Evolutionary conservation across 2,113 vertebrate genomes (phyloP).

Genomic region (Python bivittatus): DNA sequence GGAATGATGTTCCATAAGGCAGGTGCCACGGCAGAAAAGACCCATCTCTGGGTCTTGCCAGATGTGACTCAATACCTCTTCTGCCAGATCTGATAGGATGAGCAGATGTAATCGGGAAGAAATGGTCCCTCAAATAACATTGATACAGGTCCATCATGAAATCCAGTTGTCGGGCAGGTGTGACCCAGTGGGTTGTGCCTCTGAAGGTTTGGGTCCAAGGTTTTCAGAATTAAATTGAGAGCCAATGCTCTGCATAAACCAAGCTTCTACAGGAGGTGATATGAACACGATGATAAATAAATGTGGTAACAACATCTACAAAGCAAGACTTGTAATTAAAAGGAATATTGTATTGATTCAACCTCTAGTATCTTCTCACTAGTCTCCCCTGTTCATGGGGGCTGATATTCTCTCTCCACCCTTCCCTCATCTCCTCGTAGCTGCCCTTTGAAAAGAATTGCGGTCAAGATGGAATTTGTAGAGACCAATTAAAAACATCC

Average conservation of each 20-base stretch:
- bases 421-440: conserved; percentile 60
- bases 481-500: conserved; percentile 75
- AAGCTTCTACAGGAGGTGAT: not conserved
- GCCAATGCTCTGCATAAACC: not conserved
- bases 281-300: not conserved
- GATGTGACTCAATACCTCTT: not conserved
- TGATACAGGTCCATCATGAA: not conserved
- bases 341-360: not conserved
- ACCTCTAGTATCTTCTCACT: not conserved
- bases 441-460: conserved; percentile 83
- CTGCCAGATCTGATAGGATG: not conserved
- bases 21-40: not conserved
- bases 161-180: not conserved
- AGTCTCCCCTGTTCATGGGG: not conserved
- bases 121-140: not conserved
- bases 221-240: not conserved
- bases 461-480: conserved; percentile 74
- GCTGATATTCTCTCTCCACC: not conserved
- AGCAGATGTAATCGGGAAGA: not conserved
- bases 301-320: not conserved
- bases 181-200: not conserved
- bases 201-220: not conserved
- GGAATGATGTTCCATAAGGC: not conserved
- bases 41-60: not conserved
- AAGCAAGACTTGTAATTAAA: not conserved